Base-by-base conservation (phyloP, 2,888 invertebrate species). In the Drosophila melanosoma region DNA sequence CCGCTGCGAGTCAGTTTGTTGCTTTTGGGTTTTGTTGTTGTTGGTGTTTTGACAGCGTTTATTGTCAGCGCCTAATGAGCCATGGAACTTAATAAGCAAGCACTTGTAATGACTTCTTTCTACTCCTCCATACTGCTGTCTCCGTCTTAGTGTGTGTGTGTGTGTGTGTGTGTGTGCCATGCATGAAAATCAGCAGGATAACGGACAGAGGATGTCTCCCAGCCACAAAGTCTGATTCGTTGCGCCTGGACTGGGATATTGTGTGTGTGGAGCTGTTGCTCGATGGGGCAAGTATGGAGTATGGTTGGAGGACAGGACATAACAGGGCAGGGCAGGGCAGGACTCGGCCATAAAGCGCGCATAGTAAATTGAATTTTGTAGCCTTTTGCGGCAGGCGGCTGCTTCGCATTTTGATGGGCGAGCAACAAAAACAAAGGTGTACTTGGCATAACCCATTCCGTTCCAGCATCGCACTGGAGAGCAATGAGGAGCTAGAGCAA, bases 71-170 rank as follows among this genome's bases (percentile, higher is more conserved):
- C 85, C 89, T 89, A 85, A 85, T 85, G 85, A 85, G 89, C 85
- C 85, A 89, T 85, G 85, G 85, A 89, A 89, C 85, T 89, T 85
- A 85, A 85, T 85, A 85, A 85, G 85, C 89, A 85, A 85, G 87
- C 87, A 82, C 87, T 85, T 85, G 87, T 84, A 85, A 85, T 85
- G 89, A 82, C 85, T 85, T 84, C 80, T 74, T 81, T 70, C 77
- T 56, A 60, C 48, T 26, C 29, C 49, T n/a, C 17, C 23, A 23
- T 17, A 8, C 20, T 15, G 10, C 26, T 26, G 6, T 20, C 49
- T 36, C 26, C 17, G n/a, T 23, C 45, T 36, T 51, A n/a, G 29
- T 38, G 23, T 49, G 36, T 35, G 58, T 42, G 63, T 35, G 32
- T 48, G 42, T 35, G 45, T n/a, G 60, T 23, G 38, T 17, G 60